Evolutionary conservation across 2,888 invertebrate genomes (phyloP).

Genomic region (Sarcophaga carnaria): DNA sequence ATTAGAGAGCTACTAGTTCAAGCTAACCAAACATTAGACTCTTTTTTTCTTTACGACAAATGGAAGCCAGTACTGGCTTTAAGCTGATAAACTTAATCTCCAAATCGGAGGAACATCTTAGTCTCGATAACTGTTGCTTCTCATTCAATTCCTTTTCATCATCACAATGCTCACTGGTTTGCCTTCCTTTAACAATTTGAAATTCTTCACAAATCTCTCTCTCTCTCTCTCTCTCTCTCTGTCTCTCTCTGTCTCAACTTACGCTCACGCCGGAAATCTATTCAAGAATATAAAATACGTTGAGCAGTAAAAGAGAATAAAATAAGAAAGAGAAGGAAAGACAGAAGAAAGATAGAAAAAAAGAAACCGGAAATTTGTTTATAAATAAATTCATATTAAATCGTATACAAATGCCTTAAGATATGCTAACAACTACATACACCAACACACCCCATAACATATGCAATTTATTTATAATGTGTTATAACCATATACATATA

Average conservation of each 20-base stretch:
- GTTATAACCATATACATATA: slow-evolving; percentile 24
- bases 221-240: background rate
- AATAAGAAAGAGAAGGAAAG: background rate
- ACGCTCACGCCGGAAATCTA: slow-evolving; percentile 20
- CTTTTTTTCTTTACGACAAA: too few species aligned
- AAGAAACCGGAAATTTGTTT: slow-evolving; percentile 54
- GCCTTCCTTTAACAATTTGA: too few species aligned
- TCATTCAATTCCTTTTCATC: too few species aligned
- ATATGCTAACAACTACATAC: slow-evolving; percentile 54
- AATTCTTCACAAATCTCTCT: too few species aligned
- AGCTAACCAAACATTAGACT: too few species aligned
- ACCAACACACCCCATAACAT: too few species aligned
- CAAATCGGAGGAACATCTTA: too few species aligned
- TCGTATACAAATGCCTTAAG: slow-evolving; percentile 60
- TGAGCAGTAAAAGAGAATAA: background rate
- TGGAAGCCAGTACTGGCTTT: too few species aligned
- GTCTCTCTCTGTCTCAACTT: background rate
- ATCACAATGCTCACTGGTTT: too few species aligned
- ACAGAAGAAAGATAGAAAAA: slow-evolving; percentile 2
- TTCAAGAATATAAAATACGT: slow-evolving; percentile 5
- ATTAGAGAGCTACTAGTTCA: too few species aligned
- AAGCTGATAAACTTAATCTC: too few species aligned
- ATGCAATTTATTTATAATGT: slow-evolving; percentile 55
- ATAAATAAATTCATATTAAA: slow-evolving; percentile 59
- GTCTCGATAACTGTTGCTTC: too few species aligned